phyloP scores from a whole-genome alignment of 2,888 invertebrate genomes.

The Drosophila subsilvestris region DNA sequence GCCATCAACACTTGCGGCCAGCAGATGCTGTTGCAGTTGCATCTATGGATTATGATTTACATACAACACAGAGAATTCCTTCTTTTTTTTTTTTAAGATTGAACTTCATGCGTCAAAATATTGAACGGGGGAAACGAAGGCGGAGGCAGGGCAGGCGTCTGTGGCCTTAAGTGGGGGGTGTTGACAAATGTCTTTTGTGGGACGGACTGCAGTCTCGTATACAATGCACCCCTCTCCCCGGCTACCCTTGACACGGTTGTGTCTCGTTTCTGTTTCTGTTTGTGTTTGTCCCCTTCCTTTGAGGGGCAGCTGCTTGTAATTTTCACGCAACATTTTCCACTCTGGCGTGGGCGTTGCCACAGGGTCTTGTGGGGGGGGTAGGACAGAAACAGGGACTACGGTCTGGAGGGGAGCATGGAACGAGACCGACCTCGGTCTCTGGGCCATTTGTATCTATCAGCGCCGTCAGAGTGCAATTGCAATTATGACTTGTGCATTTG shows the following conservation, averaged over 20 bases:
- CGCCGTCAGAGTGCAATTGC: constrained; percentile 73
- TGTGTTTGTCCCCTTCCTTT: constrained; percentile 11
- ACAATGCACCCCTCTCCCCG: constrained; percentile 13
- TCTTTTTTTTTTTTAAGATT: constrained; percentile 49
- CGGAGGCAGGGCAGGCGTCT: constrained; percentile 11
- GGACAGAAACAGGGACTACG: constrained; percentile 13
- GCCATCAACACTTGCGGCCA: constrained; percentile 73
- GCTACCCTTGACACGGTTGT: constrained; percentile 25
- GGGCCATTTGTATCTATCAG: constrained; percentile 76
- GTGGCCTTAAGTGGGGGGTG: constrained; percentile 69
- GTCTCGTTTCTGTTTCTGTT: too few species aligned
- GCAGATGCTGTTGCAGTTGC: constrained; percentile 41
- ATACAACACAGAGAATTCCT: constrained; percentile 35
- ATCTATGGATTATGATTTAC: constrained; percentile 64
- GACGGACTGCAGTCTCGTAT: constrained; percentile 3
- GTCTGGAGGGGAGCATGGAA: constrained; percentile 3
- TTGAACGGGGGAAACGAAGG: constrained; percentile 39
- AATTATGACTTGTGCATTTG: constrained; percentile 72
- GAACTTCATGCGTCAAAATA: constrained; percentile 76
- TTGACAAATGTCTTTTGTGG: constrained; percentile 79
- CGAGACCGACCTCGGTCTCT: constrained; percentile 19
- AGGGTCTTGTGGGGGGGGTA: neutral
- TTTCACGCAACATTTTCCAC: constrained; percentile 78
- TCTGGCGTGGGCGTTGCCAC: constrained; percentile 62
- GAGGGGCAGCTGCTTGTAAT: constrained; percentile 73